A percentile compares a stretch with the other conserved stretches of the same genome.
These are phyloP conservation scores for Patella caerulea DNA, from an alignment of 2,888 invertebrate genomes.

Conservation along the genomic window DNA sequence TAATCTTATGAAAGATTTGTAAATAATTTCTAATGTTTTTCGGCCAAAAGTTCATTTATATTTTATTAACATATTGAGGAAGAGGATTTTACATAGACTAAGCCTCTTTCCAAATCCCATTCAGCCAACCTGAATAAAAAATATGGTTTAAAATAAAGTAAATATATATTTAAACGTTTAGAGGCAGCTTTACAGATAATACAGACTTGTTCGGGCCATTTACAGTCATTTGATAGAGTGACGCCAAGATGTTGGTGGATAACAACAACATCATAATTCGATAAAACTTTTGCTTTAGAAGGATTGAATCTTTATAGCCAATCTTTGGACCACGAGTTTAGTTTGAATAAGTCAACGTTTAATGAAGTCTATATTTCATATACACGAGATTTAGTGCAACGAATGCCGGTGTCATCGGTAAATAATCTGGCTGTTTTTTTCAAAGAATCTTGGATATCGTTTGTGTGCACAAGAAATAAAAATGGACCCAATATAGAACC, in stretches of 20 bases:
- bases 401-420: too few relatives aligned
- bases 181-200: constrained; percentile 21
- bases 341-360: constrained; percentile 18
- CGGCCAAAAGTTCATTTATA: constrained; percentile 14
- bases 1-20: too few relatives aligned
- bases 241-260: constrained; percentile 24
- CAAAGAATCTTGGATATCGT: too few relatives aligned
- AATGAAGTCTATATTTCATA: not conserved
- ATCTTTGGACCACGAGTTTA: not conserved
- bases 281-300: constrained; percentile 13
- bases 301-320: constrained; percentile 25
- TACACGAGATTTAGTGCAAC: not conserved
- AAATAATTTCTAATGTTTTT: constrained; percentile 19
- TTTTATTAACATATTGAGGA: not conserved
- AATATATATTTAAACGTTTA: constrained; percentile 10
- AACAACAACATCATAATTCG: not conserved
- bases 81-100: too few relatives aligned
- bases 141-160: too few relatives aligned
- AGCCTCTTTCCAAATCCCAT: too few relatives aligned
- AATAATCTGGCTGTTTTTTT: too few relatives aligned
- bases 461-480: too few relatives aligned
- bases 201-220: constrained; percentile 17
- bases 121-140: too few relatives aligned
- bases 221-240: constrained; percentile 18
- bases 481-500: too few relatives aligned